Conservation (phyloP, 2,113 vertebrate genomes). For the Prietella phreatophila region DNA sequence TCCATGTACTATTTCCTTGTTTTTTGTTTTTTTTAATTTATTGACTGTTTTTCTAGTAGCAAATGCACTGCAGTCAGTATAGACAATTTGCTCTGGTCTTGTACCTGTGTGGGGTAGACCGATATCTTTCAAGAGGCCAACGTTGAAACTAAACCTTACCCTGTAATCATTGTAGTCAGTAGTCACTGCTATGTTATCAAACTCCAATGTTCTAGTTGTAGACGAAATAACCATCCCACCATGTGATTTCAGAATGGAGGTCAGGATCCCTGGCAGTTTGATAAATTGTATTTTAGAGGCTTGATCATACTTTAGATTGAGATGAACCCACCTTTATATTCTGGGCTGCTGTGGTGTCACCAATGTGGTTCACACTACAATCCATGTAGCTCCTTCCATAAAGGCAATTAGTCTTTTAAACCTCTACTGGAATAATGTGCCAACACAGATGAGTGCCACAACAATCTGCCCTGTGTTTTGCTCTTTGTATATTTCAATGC, state of each 20-base stretch:
- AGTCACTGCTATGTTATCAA: background rate
- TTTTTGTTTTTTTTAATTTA: too few relatives aligned
- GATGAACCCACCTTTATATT: background rate
- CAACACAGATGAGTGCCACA: background rate
- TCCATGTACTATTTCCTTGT: background rate
- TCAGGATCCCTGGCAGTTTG: background rate
- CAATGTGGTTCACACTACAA: background rate
- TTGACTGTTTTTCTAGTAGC: background rate
- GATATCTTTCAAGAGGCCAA: background rate
- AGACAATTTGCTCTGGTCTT: background rate
- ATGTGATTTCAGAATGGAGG: background rate
- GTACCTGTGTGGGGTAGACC: background rate
- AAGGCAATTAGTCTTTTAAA: background rate
- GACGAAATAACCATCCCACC: slow-evolving; percentile 10
- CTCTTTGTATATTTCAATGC: background rate
- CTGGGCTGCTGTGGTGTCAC: background rate
- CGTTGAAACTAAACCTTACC: background rate
- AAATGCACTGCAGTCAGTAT: background rate
- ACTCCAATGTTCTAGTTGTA: background rate
- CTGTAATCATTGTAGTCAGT: background rate
- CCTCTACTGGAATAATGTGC: background rate
- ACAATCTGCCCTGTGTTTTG: background rate
- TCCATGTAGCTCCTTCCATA: background rate
- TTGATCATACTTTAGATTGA: background rate
- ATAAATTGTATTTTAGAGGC: background rate